These are phyloP conservation scores for Leptopilina syphax DNA, from an alignment of 2,888 invertebrate genomes.

Conservation along the genomic window DNA sequence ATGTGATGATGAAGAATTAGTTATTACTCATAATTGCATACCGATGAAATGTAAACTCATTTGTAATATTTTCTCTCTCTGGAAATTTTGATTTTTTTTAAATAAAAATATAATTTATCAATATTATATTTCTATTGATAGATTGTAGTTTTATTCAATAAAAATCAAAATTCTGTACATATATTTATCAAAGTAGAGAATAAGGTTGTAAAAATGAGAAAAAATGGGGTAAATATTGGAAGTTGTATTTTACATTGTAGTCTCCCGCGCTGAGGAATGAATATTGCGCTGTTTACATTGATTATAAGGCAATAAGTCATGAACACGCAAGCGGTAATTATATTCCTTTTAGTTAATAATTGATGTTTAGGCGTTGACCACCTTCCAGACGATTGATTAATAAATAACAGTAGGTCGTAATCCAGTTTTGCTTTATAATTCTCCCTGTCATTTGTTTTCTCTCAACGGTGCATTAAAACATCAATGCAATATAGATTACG, in stretches of 20 bases:
- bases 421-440: constrained; percentile 22
- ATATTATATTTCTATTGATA: no score
- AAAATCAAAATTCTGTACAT: no score
- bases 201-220: no score
- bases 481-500: not conserved
- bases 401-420: constrained; percentile 33
- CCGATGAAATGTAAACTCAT: no score
- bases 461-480: constrained; percentile 9
- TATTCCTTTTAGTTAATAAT: constrained; percentile 37
- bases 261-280: not conserved
- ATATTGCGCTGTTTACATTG: not conserved
- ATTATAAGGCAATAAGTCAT: constrained; percentile 8
- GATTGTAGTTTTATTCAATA: no score
- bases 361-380: constrained; percentile 26
- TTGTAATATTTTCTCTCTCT: no score
- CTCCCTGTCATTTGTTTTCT: constrained; percentile 4
- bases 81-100: no score
- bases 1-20: not conserved
- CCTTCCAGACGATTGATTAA: constrained; percentile 17
- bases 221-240: no score
- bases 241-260: constrained; percentile 19
- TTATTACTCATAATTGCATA: constrained; percentile 15
- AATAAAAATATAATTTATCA: no score
- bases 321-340: constrained; percentile 22
- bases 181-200: no score